Percentiles rank a stretch among this genome's conserved stretches.
These are phyloP conservation scores for Sinohyriopsis cumingii DNA, from an alignment of 2,888 invertebrate species.

Conservation along the genomic window DNA sequence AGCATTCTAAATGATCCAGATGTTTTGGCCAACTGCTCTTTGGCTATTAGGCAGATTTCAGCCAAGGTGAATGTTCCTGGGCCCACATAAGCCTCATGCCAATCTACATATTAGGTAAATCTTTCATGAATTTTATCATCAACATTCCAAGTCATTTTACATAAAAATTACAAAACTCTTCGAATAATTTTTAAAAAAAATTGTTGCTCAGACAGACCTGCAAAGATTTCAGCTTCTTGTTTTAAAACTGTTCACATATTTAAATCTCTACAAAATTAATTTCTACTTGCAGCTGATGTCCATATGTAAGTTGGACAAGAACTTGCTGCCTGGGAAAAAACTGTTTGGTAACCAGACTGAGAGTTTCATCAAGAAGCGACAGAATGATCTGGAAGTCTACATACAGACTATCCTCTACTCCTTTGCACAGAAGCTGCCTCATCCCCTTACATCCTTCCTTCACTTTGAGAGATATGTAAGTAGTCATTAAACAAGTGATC, in stretches of 20 bases:
- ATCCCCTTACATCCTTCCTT: slow-evolving; percentile 86
- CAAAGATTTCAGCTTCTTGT: not conserved
- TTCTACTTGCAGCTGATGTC: slow-evolving; percentile 76
- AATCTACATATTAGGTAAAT: no score
- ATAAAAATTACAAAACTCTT: no score
- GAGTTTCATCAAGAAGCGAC: slow-evolving; percentile 87
- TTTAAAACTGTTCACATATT: not conserved
- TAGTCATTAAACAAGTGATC: not conserved
- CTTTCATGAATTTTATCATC: no score
- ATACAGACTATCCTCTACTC: slow-evolving; percentile 83
- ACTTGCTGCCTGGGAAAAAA: slow-evolving; percentile 93
- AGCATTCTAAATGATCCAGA: no score
- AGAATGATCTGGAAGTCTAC: slow-evolving; percentile 86
- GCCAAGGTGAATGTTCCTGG: no score
- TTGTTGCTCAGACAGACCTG: no score
- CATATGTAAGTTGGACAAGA: slow-evolving; percentile 87
- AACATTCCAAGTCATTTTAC: no score
- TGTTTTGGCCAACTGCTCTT: no score
- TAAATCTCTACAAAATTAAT: not conserved
- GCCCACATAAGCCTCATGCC: no score
- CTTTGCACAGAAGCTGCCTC: slow-evolving; percentile 80
- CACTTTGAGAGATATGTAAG: slow-evolving; percentile 86
- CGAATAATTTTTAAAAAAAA: no score
- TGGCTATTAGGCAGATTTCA: no score
- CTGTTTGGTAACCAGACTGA: slow-evolving; percentile 91